Conservation (phyloP, 2,888 invertebrate species). For the Epinotia ramella region DNA sequence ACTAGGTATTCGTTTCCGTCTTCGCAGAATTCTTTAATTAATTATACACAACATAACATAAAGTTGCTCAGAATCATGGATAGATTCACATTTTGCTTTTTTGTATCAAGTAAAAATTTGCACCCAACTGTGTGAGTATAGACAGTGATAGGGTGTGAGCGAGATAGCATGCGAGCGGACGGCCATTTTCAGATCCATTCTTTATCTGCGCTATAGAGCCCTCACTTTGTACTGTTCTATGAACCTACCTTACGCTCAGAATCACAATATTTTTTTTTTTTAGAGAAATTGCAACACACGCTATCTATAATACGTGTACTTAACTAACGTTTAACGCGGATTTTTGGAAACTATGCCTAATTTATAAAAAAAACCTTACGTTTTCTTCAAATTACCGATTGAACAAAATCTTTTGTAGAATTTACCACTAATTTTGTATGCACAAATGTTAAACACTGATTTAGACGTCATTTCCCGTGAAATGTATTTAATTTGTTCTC, state of each 20-base stretch:
- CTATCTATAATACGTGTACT: slow-evolving; percentile 42
- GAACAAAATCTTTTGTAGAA: slow-evolving; percentile 36
- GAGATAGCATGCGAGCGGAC: too few species aligned
- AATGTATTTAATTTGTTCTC: slow-evolving; percentile 11
- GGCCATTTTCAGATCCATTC: too few species aligned
- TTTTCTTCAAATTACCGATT: slow-evolving; percentile 30
- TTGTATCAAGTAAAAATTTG: too few species aligned
- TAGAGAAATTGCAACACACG: too few species aligned
- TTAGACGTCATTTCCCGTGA: slow-evolving; percentile 4
- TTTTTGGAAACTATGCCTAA: slow-evolving; percentile 45
- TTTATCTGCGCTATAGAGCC: too few species aligned
- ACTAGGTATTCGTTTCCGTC: slow-evolving; percentile 57
- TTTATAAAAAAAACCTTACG: too few species aligned
- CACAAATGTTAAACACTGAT: slow-evolving; percentile 38
- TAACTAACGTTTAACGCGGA: slow-evolving; percentile 46
- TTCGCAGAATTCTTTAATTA: slow-evolving; percentile 50
- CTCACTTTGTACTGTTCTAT: slow-evolving; percentile 47
- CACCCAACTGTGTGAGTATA: too few species aligned
- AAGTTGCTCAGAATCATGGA: too few species aligned
- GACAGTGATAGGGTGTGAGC: too few species aligned
- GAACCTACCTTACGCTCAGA: slow-evolving; percentile 44
- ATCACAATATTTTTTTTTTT: too few species aligned
- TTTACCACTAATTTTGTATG: slow-evolving; percentile 35
- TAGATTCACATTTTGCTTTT: too few species aligned
- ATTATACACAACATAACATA: too few species aligned